phyloP scores from a whole-genome alignment of 2,113 vertebrate species.

The Neolamprologus caudopunctatus region DNA sequence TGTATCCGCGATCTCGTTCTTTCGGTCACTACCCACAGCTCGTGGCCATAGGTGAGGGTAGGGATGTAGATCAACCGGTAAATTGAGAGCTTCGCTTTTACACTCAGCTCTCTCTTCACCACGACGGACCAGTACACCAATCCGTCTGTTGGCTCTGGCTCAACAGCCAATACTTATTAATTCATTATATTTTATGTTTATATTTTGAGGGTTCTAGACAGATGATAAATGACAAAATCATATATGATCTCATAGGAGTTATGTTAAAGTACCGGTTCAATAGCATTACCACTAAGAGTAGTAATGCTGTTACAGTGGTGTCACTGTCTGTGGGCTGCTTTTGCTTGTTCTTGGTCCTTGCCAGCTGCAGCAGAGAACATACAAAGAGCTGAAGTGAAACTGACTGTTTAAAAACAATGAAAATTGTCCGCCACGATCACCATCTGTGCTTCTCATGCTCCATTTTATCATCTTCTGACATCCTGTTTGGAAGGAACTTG shows the following conservation, averaged over 20 bases:
- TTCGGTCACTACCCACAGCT: background rate
- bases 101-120: background rate
- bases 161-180: background rate
- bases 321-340: background rate
- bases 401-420: background rate
- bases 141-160: background rate
- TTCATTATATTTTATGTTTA: background rate
- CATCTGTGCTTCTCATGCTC: background rate
- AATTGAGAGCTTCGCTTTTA: background rate
- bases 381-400: background rate
- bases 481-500: background rate
- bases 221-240: background rate
- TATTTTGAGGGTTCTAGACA: background rate
- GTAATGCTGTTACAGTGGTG: background rate
- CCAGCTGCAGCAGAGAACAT: background rate
- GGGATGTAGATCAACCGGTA: fast-evolving
- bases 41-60: background rate
- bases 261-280: background rate
- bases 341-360: background rate
- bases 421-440: fast-evolving
- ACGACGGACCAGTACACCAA: background rate
- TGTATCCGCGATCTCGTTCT: no score
- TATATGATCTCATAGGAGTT: background rate
- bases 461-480: background rate
- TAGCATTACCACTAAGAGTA: background rate